These are phyloP conservation scores for Gymnorhina tibicen DNA, from an alignment of 2,113 vertebrate species.

Conservation along the genomic window DNA sequence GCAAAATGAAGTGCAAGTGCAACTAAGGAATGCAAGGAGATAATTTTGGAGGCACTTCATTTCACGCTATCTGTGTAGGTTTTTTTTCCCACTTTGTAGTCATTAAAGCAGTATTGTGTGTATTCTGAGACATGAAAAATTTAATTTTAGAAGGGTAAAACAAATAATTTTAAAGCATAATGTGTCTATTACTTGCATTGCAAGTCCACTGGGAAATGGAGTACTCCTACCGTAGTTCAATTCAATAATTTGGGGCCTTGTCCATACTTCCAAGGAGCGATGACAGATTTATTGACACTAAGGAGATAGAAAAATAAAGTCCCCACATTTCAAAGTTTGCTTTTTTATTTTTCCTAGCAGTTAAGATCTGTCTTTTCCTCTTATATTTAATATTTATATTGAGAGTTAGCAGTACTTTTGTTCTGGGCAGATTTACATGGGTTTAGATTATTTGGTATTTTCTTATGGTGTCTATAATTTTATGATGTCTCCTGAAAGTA, in stretches of 20 bases:
- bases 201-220: neutral
- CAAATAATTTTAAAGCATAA: neutral
- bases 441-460: neutral
- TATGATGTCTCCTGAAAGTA: neutral
- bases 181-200: neutral
- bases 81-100: neutral
- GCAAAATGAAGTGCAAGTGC: neutral
- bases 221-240: neutral
- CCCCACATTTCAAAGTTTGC: neutral
- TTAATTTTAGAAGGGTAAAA: neutral
- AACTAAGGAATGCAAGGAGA: neutral
- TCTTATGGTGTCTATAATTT: neutral
- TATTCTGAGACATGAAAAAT: neutral
- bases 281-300: neutral
- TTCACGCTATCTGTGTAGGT: neutral
- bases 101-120: neutral
- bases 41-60: neutral
- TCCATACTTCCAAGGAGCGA: neutral
- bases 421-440: neutral
- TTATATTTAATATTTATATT: neutral
- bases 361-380: neutral
- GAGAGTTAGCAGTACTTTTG: neutral
- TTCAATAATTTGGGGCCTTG: neutral
- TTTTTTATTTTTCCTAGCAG: neutral
- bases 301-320: neutral